A percentile compares a stretch with the other conserved stretches of the same genome.
phyloP scores from a whole-genome alignment of 2,113 vertebrate species.

The Anolis sagrei region DNA sequence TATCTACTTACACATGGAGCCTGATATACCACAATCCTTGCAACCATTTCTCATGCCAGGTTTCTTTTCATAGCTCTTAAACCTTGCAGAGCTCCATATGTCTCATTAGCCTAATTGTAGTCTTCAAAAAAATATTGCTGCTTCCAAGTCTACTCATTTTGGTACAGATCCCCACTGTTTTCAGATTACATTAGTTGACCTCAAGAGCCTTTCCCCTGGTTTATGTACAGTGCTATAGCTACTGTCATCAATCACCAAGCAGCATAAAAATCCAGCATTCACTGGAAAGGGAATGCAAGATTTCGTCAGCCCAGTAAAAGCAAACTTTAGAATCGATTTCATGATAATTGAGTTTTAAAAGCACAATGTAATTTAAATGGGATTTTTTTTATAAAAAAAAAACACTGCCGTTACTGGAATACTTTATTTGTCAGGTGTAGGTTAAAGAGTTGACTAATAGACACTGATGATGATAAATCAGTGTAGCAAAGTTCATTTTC shows the following conservation, averaged over 20 bases:
- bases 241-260: conserved; percentile 39
- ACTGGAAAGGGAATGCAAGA: not conserved
- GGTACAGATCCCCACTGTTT: conserved; percentile 24
- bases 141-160: conserved; percentile 45
- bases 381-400: conserved; percentile 53
- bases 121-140: conserved; percentile 22
- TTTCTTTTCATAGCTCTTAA: conserved; percentile 56
- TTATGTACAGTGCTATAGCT: conserved; percentile 26
- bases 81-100: conserved; percentile 23
- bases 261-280: conserved; percentile 40
- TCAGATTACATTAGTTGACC: conserved; percentile 42
- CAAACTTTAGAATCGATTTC: conserved; percentile 61
- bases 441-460: conserved; percentile 63
- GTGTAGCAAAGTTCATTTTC: conserved; percentile 60
- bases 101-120: conserved; percentile 45
- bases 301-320: conserved; percentile 41
- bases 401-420: conserved; percentile 61
- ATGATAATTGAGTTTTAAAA: conserved; percentile 64
- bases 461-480: conserved; percentile 68
- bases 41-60: not conserved
- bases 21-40: conserved; percentile 21
- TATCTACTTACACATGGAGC: conserved; percentile 30
- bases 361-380: conserved; percentile 57
- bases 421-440: conserved; percentile 59
- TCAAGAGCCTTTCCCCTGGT: conserved; percentile 38